Conservation (phyloP, 1,140 invertebrate species). For the Notospermus geniculatus region DNA sequence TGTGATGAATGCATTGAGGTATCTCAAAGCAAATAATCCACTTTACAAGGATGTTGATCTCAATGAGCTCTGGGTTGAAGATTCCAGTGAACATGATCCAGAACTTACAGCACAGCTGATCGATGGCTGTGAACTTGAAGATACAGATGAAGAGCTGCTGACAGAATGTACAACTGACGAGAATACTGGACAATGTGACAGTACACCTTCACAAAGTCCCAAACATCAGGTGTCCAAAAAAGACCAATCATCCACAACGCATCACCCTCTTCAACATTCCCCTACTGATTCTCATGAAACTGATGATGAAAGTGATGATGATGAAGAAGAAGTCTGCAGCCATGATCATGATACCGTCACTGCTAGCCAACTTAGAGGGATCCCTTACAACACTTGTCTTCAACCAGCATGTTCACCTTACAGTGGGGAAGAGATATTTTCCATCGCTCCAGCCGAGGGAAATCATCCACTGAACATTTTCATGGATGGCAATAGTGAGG, state of each 20-base stretch:
- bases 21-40: not conserved
- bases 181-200: too few relatives aligned
- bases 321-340: not conserved
- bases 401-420: slow-evolving; percentile 18
- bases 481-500: not conserved
- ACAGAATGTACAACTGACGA: not conserved
- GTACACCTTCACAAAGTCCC: too few relatives aligned
- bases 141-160: not conserved
- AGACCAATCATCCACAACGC: too few relatives aligned
- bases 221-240: too few relatives aligned
- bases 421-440: slow-evolving; percentile 19
- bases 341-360: not conserved
- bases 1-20: not conserved
- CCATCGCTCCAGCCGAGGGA: slow-evolving; percentile 10
- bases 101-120: too few relatives aligned
- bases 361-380: not conserved
- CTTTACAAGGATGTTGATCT: not conserved
- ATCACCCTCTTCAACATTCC: too few relatives aligned
- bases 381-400: slow-evolving; percentile 19
- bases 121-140: not conserved
- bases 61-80: not conserved
- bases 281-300: too few relatives aligned
- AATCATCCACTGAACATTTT: not conserved
- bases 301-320: not conserved
- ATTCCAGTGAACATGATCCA: not conserved